phyloP scores from a whole-genome alignment of 1,140 invertebrate species.

The Drosophila busckii region DNA sequence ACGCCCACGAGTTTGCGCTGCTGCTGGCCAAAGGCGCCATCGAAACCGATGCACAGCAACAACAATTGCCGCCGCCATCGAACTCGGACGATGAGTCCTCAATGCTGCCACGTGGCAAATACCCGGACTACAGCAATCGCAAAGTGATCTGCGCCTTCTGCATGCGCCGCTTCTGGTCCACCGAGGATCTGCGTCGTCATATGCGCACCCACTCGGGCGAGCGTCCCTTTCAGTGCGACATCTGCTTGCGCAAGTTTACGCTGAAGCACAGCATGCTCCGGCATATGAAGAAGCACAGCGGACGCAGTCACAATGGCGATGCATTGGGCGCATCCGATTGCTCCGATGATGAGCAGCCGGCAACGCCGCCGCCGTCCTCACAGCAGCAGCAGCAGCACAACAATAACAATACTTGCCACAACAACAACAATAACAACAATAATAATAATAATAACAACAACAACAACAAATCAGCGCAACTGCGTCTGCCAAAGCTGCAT shows the following conservation, averaged over 20 bases:
- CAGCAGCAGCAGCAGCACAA: constrained; percentile 12
- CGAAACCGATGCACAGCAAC: constrained; percentile 80
- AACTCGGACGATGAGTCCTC: constrained; percentile 43
- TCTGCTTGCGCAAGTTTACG: constrained; percentile 90
- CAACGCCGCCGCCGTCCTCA: constrained; percentile 45
- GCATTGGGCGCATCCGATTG: constrained; percentile 59
- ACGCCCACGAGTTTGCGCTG: constrained; percentile 86
- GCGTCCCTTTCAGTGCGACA: constrained; percentile 85
- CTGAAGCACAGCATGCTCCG: constrained; percentile 96
- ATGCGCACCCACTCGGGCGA: constrained; percentile 94
- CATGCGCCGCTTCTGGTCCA: constrained; percentile 94
- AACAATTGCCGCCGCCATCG: constrained; percentile 48
- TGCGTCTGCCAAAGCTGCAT: constrained; percentile 58
- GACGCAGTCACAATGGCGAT: constrained; percentile 75
- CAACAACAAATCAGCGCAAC: constrained; percentile 14
- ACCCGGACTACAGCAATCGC: constrained; percentile 92
- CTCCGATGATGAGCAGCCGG: constrained; percentile 79
- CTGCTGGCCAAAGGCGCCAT: constrained; percentile 89
- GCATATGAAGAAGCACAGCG: constrained; percentile 90
- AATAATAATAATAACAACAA: constrained; percentile 20
- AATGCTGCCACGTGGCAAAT: constrained; percentile 81
- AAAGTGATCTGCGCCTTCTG: constrained; percentile 96
- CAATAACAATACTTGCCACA: constrained; percentile 44
- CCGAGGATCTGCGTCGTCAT: constrained; percentile 93
- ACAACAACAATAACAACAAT: constrained; percentile 44